Percentiles rank a stretch among this genome's conserved stretches.
Conservation (phyloP, 1,140 invertebrate species). For the Radopholus similis region DNA sequence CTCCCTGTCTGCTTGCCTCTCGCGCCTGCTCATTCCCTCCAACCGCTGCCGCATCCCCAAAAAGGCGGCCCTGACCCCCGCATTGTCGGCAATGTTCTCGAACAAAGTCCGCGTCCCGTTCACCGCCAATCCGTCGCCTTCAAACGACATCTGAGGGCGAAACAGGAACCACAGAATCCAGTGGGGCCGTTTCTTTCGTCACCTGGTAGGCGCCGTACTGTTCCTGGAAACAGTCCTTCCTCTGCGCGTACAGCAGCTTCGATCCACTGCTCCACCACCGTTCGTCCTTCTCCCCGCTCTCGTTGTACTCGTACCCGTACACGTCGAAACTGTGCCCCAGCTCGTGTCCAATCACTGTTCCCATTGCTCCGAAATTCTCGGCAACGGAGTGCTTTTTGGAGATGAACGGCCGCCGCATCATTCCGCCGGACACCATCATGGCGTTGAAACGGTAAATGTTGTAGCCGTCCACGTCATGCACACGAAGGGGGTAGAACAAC, state of each 20-base stretch:
- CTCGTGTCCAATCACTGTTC: background rate
- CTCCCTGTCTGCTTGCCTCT: background rate
- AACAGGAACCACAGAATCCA: background rate
- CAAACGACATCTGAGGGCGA: background rate
- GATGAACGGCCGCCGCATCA: background rate
- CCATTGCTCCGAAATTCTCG: background rate
- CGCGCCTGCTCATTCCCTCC: background rate
- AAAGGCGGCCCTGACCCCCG: slow-evolving; percentile 1
- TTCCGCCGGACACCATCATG: background rate
- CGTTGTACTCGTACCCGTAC: background rate
- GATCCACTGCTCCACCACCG: background rate
- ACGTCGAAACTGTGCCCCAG: background rate
- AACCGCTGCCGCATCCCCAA: background rate
- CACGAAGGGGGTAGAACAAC: background rate
- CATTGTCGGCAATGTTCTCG: slow-evolving; percentile 18
- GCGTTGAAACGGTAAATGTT: background rate
- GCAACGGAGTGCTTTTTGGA: background rate
- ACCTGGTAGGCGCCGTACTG: slow-evolving; percentile 4
- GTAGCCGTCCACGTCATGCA: background rate
- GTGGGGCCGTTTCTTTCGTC: background rate
- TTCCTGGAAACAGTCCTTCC: slow-evolving; percentile 7
- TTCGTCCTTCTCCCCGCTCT: background rate
- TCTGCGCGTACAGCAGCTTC: background rate
- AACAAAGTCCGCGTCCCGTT: slow-evolving; percentile 6
- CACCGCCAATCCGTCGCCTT: background rate